Evolutionary conservation across 2,888 invertebrate species (phyloP).

Genomic region (Parasteatoda lunata): DNA sequence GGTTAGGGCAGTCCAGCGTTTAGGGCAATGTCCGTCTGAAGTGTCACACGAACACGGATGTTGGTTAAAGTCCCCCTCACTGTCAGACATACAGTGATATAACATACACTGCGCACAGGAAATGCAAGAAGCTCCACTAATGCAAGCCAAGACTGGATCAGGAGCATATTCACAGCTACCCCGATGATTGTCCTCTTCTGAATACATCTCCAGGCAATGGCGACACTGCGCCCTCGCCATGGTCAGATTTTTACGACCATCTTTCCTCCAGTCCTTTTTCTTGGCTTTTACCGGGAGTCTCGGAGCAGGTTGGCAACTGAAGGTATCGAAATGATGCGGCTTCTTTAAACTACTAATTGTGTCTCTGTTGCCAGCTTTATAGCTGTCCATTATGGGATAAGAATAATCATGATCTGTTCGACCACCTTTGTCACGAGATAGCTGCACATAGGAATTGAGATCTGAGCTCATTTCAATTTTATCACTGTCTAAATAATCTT

Average conservation of each 20-base stretch:
- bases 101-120: slow-evolving; percentile 91
- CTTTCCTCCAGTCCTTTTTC: slow-evolving; percentile 71
- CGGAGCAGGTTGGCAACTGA: slow-evolving; percentile 61
- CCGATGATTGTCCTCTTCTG: slow-evolving; percentile 87
- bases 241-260: slow-evolving; percentile 64
- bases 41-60: slow-evolving; percentile 87
- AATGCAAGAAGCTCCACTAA: slow-evolving; percentile 88
- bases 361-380: slow-evolving; percentile 69
- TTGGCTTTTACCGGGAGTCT: slow-evolving; percentile 61
- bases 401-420: slow-evolving; percentile 87
- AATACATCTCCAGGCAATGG: slow-evolving; percentile 79
- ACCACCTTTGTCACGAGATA: slow-evolving; percentile 76
- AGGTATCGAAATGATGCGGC: slow-evolving; percentile 37
- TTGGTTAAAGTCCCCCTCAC: slow-evolving; percentile 89
- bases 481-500: slow-evolving; percentile 66
- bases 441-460: slow-evolving; percentile 86
- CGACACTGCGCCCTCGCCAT: slow-evolving; percentile 74
- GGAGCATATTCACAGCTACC: slow-evolving; percentile 86
- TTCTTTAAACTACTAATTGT: slow-evolving; percentile 48
- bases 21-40: slow-evolving; percentile 74
- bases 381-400: slow-evolving; percentile 82
- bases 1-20: slow-evolving; percentile 89
- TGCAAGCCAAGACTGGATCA: slow-evolving; percentile 85
- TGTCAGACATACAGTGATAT: slow-evolving; percentile 94
- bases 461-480: slow-evolving; percentile 70